Evolutionary conservation across 2,113 vertebrate species (phyloP), one percentile per base, ranked within the genome.

Genomic region (Orycteropus afer): DNA sequence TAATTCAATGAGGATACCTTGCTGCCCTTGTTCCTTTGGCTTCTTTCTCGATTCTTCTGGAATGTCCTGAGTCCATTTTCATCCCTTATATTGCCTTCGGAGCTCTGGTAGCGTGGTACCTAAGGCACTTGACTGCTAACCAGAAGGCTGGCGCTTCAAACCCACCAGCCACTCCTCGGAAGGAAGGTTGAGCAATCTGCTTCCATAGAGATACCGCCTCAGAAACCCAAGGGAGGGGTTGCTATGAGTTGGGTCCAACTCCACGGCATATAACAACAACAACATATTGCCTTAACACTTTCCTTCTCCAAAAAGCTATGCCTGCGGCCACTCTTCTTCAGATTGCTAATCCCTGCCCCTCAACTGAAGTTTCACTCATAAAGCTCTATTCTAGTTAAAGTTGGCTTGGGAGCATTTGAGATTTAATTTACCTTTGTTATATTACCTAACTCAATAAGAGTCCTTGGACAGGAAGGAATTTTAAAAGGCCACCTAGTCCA

Each of bases 371-470:
- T 73, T 94, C 87, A 73, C 81, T 96, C 65, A 34, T 61, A 90
- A 93, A 96, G 71, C 65, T 88, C 42, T 81, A 74, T 90, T 93
- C 65, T 78, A 40, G 34, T 92, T 85, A 78, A 86, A 7, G 1
- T 11, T 71, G 53, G 83, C 49, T 92, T 69, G 59, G 93, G 82
- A 96, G 61, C 67, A 42, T 83, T 91, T 87, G 5, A 5, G 82
- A 77, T 73, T 93, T 63, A 57, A 89, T 97, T 94, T 93, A 71
- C 90, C 63, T 93, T 90, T 89, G 97, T 90, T 88, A 89, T 96
- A 73, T 89, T 59, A 90, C 78, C 94, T 95, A 79, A 86, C 65
- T 92, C 93, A 91, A 15, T 96, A 84, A 90, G 55, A 55, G 73
- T 86, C 92, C 88, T 89, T 59, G 59, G 51, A 71, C 57, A 59